Base-by-base conservation (phyloP, 2,113 vertebrate species). In the Oryzias curvinotus region DNA sequence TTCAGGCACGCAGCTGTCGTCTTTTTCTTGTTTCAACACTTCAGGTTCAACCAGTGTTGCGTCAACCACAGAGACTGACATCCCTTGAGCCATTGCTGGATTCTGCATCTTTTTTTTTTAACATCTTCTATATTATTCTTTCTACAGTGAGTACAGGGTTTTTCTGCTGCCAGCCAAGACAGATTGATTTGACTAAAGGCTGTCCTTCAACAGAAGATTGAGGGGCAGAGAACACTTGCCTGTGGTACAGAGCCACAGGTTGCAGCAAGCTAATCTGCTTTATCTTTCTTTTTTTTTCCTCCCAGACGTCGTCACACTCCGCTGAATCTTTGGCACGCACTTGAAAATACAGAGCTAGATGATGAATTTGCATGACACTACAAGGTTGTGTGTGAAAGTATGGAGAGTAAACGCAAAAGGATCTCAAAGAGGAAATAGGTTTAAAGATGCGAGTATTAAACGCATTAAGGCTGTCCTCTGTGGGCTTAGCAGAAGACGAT, bases 191-290 rank as follows among this genome's bases (percentile, higher is more conserved):
- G 53, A 36, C 36, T 36, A 36, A 36, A 36, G 36, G 36, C 36
- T 36, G 36, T 36, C 36, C 36, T 36, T 36, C 36, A 36, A 36
- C 36, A 36, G 36, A 36, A 36, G 36, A 36, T 36, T 36, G 36
- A 36, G 13, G 23, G 65, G 45, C 7, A 17, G 45, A 65, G 51
- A 52, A 41, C 41, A 46, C 26, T 43, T 62, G 41, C 52, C 19
- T 54, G 57, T 17, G 21, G 46, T n/a, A 54, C 61, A 23, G 55
- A 17, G 68, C 41, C 51, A 28, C 78, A 82, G 70, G 77, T 75
- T 17, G 15, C 15, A 62, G 75, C 83, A 85, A 53, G 79, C 70
- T 81, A 59, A 71, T 64, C 76, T 66, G 47, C 46, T 66, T 81
- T 71, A 58, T 81, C 59, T 82, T 71, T 69, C n/a, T 69, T 71